Conservation (phyloP, 1,140 invertebrate species). For the Zaprionus kolodkinae region DNA sequence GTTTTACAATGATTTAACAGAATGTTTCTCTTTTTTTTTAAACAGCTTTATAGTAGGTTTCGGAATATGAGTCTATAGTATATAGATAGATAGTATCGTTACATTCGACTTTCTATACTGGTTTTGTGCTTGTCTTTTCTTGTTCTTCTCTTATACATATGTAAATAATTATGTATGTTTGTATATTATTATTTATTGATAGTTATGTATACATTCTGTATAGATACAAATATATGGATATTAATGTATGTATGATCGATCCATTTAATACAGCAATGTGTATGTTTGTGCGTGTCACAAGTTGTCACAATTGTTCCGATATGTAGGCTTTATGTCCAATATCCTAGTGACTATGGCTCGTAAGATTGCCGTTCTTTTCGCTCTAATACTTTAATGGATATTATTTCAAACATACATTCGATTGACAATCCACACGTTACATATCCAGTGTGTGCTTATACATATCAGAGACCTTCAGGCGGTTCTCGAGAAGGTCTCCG, state of each 20-base stretch:
- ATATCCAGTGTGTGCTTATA: too few species aligned
- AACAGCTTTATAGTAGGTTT: slow-evolving; percentile 60
- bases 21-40: slow-evolving; percentile 52
- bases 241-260: not conserved
- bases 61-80: slow-evolving; percentile 32
- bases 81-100: slow-evolving; percentile 36
- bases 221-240: not conserved
- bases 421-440: too few species aligned
- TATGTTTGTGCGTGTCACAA: too few species aligned
- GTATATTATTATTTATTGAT: not conserved
- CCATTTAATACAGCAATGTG: not conserved
- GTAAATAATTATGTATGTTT: slow-evolving; percentile 7
- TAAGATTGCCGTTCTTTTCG: not conserved
- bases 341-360: not conserved
- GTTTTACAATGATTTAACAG: slow-evolving; percentile 54
- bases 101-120: slow-evolving; percentile 52
- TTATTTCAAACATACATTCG: too few species aligned
- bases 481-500: too few species aligned
- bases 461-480: too few species aligned
- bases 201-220: not conserved
- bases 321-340: not conserved
- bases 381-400: too few species aligned
- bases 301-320: not conserved
- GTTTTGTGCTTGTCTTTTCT: slow-evolving; percentile 35
- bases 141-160: slow-evolving; percentile 29